phyloP scores from a whole-genome alignment of 1,140 invertebrate genomes.

The Copidosoma floridanum region DNA sequence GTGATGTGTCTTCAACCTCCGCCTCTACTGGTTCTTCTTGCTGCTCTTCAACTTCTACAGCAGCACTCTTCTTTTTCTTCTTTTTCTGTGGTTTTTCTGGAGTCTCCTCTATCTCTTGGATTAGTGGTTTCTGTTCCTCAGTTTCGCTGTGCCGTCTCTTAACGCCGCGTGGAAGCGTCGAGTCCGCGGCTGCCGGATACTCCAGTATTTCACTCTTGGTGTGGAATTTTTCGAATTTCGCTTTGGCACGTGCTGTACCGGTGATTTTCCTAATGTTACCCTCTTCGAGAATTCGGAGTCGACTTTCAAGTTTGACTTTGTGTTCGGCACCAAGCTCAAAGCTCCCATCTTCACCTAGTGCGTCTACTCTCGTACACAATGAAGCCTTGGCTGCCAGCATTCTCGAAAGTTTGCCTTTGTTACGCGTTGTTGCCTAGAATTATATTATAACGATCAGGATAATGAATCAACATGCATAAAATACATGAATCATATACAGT shows the following conservation, averaged over 20 bases:
- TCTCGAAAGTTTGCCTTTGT: slow-evolving; percentile 94
- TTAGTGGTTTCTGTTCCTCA: slow-evolving; percentile 54
- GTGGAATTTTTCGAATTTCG: slow-evolving; percentile 90
- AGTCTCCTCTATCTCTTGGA: slow-evolving; percentile 44
- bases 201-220: slow-evolving; percentile 71
- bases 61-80: slow-evolving; percentile 29
- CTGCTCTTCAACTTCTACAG: background rate
- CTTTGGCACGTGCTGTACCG: slow-evolving; percentile 82
- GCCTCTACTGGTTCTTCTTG: background rate
- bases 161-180: slow-evolving; percentile 55
- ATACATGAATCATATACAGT: no score
- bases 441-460: background rate
- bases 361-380: slow-evolving; percentile 91
- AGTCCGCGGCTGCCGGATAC: slow-evolving; percentile 63
- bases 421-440: slow-evolving; percentile 34
- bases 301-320: slow-evolving; percentile 80
- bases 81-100: slow-evolving; percentile 35
- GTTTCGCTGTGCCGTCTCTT: slow-evolving; percentile 47
- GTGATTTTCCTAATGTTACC: slow-evolving; percentile 80
- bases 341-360: slow-evolving; percentile 83
- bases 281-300: slow-evolving; percentile 78
- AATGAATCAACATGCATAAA: background rate
- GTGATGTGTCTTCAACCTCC: background rate
- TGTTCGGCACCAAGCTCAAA: slow-evolving; percentile 84
- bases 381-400: slow-evolving; percentile 96